Conservation (phyloP, 2,113 vertebrate genomes). For the Cepphus grylle region DNA sequence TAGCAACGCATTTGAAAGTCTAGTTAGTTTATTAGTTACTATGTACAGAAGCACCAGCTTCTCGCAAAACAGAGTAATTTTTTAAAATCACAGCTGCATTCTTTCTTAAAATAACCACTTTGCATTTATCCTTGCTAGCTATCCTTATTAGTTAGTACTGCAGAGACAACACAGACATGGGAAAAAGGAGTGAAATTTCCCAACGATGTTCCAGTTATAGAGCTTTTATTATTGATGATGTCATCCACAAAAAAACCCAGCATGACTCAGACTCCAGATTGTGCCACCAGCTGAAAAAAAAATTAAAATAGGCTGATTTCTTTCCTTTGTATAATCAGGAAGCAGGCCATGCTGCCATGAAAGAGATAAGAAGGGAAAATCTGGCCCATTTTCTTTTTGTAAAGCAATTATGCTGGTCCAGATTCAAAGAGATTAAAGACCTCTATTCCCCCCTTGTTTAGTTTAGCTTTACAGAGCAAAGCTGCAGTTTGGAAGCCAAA, state of each 20-base stretch:
- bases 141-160: background rate
- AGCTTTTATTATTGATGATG: background rate
- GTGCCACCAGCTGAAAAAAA: background rate
- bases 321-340: conserved; percentile 9
- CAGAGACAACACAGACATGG: background rate
- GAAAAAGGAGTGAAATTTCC: background rate
- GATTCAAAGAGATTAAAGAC: conserved; percentile 20
- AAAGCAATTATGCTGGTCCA: conserved; percentile 28
- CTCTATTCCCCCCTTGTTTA: background rate
- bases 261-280: conserved; percentile 30
- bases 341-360: background rate
- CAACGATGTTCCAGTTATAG: background rate
- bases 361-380: conserved; percentile 25
- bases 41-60: background rate
- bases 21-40: background rate
- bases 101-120: background rate
- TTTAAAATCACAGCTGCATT: background rate
- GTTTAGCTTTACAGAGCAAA: background rate
- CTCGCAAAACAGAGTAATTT: background rate
- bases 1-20: background rate
- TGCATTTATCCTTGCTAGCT: background rate
- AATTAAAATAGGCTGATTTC: background rate
- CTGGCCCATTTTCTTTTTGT: background rate
- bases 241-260: background rate
- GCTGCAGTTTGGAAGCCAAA: background rate